phyloP scores from a whole-genome alignment of 2,888 invertebrate species.

The Drosophila mercatorum region DNA sequence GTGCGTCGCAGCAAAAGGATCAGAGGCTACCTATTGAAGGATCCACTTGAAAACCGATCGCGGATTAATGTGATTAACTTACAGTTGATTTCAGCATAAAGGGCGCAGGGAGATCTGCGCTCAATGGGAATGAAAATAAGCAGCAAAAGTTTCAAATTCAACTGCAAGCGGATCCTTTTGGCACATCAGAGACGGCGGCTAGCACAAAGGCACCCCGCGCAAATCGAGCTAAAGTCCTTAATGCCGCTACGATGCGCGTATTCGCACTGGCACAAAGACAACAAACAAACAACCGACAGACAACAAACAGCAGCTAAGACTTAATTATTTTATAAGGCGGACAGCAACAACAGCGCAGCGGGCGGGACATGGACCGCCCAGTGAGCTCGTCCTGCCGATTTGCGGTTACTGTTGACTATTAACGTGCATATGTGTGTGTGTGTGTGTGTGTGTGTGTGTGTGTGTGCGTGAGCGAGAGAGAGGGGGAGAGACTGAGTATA shows the following conservation, averaged over 20 bases:
- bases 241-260: conserved; percentile 72
- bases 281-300: conserved; percentile 68
- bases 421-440: conserved; percentile 16
- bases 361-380: conserved; percentile 69
- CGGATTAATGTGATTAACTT: conserved; percentile 82
- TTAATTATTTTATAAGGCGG: conserved; percentile 81
- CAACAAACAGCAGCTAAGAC: conserved; percentile 69
- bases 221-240: conserved; percentile 81
- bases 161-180: conserved; percentile 50
- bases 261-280: conserved; percentile 50
- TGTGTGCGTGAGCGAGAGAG: background rate
- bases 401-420: conserved; percentile 53
- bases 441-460: conserved; percentile 6
- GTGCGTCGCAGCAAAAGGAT: conserved; percentile 54
- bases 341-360: conserved; percentile 52
- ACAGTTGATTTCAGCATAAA: conserved; percentile 78
- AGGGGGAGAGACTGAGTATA: conserved; percentile 19
- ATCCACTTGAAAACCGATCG: conserved; percentile 77
- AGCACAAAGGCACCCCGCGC: conserved; percentile 44
- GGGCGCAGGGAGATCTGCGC: conserved; percentile 33
- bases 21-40: conserved; percentile 17
- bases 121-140: conserved; percentile 42
- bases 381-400: conserved; percentile 58
- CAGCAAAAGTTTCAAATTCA: conserved; percentile 71
- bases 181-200: conserved; percentile 27